Conservation (phyloP, 2,113 vertebrate genomes). For the Dipodomys stephensi region DNA sequence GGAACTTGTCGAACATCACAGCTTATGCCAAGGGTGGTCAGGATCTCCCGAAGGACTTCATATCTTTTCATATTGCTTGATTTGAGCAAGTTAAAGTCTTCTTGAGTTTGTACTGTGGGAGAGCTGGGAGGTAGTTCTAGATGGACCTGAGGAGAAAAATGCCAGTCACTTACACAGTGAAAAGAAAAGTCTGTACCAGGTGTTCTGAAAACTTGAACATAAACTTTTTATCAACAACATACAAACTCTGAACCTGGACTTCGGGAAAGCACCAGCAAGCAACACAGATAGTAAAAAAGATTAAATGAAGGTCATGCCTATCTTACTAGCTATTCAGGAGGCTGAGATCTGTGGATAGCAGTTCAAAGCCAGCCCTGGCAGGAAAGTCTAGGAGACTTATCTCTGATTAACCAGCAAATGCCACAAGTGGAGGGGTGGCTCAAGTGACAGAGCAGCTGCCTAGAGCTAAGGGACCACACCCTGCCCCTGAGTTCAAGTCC, state of each 20-base stretch:
- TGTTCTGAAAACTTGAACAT: neutral
- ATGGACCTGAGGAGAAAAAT: conserved; percentile 86
- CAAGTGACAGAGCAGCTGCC: too few relatives aligned
- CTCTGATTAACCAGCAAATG: too few relatives aligned
- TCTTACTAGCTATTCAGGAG: too few relatives aligned
- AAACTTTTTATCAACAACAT: neutral
- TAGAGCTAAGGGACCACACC: too few relatives aligned
- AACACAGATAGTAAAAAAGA: neutral
- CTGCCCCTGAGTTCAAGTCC: too few relatives aligned
- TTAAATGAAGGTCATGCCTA: neutral
- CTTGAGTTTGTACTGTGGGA: conserved; percentile 72
- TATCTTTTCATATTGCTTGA: conserved; percentile 89
- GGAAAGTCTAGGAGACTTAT: too few relatives aligned
- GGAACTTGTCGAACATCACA: conserved; percentile 87
- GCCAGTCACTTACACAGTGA: neutral
- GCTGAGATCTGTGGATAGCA: too few relatives aligned
- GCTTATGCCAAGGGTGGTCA: conserved; percentile 89
- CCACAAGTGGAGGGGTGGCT: too few relatives aligned
- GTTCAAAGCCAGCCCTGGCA: too few relatives aligned
- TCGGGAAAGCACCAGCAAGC: neutral
- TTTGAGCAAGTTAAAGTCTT: conserved; percentile 90
- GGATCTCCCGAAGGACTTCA: conserved; percentile 91
- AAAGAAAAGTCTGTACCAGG: neutral
- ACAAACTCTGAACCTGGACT: neutral
- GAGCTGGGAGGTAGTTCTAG: conserved; percentile 89